Base-by-base conservation (phyloP, 2,888 invertebrate species). In the Heliothis peltigera region DNA sequence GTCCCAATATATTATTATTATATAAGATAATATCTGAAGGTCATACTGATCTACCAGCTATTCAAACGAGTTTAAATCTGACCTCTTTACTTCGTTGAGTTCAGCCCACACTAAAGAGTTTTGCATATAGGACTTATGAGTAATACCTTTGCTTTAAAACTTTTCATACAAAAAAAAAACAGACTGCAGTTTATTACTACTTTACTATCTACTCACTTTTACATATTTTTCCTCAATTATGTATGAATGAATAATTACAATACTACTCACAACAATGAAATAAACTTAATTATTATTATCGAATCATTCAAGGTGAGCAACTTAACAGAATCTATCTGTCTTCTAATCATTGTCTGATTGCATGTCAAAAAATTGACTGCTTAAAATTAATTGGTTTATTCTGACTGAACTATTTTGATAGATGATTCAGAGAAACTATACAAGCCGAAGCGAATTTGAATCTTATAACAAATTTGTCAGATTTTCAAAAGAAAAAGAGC, bases 51-150 rank as follows among this genome's bases (percentile, higher is more conserved):
- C n/a, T 49, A 39, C 48, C 49, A 22, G 25, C 65, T 60, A 60
- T 53, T 63, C 18, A 2, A 4, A 17, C 42, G 53, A 60, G 35
- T 51, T 64, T 22, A 60, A 74, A 64, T 69, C 53, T 60, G 60
- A 49, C 56, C 53, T 70, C 48, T 59, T 54, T 35, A 44, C 12
- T 39, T 35, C 28, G 47, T 52, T 73, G 17, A 56, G 28, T 28
- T 15, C 59, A 59, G 43, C 55, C 74, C 39, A 71, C 65, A 39
- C 52, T 5, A 22, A 35, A 28, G 6, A 52, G 28, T 28, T n/a
- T 35, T 48, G 42, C 25, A 39, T 17, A 35, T 6, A 18, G 4
- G 21, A 35, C 4, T 12, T 55, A 25, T 8, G 17, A 52, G 2
- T 5, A 68, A 21, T 10, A 19, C 19, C 8, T 32, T 32, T 46